phyloP scores from a whole-genome alignment of 2,113 vertebrate genomes.

The Chrysochloris asiatica region DNA sequence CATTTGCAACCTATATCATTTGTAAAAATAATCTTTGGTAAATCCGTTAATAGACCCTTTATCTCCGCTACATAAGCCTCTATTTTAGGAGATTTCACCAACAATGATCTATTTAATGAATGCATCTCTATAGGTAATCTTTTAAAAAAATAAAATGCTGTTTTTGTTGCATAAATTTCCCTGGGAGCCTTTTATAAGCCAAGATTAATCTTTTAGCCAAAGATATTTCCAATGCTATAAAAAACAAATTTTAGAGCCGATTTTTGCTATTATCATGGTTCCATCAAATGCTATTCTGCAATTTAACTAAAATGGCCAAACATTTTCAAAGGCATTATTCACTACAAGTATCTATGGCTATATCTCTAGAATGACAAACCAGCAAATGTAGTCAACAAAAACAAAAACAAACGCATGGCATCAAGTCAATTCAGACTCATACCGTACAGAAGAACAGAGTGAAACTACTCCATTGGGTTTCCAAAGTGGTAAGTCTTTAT shows the following conservation, averaged over 20 bases:
- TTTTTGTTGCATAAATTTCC: constrained; percentile 52
- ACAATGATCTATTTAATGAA: constrained; percentile 63
- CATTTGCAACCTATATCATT: constrained; percentile 58
- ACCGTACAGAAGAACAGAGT: background rate
- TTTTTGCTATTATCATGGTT: constrained; percentile 64
- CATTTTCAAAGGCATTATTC: constrained; percentile 39
- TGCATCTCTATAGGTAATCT: constrained; percentile 37
- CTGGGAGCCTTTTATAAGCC: constrained; percentile 47
- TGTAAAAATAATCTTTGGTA: constrained; percentile 74
- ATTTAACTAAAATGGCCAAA: constrained; percentile 61
- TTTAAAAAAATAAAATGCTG: constrained; percentile 61
- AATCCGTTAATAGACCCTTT: constrained; percentile 73
- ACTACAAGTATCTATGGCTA: background rate
- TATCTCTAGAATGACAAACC: background rate
- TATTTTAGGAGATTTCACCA: constrained; percentile 72
- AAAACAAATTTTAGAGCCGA: constrained; percentile 72
- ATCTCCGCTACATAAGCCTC: constrained; percentile 77
- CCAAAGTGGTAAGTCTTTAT: background rate
- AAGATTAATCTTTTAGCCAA: constrained; percentile 67
- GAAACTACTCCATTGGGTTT: background rate
- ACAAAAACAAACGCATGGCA: background rate
- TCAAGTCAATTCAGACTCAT: background rate
- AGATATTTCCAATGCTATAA: constrained; percentile 70
- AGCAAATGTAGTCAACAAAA: background rate
- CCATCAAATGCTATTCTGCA: constrained; percentile 60